Base-by-base conservation (phyloP, 2,888 invertebrate genomes). In the Steinernema scapterisci region DNA sequence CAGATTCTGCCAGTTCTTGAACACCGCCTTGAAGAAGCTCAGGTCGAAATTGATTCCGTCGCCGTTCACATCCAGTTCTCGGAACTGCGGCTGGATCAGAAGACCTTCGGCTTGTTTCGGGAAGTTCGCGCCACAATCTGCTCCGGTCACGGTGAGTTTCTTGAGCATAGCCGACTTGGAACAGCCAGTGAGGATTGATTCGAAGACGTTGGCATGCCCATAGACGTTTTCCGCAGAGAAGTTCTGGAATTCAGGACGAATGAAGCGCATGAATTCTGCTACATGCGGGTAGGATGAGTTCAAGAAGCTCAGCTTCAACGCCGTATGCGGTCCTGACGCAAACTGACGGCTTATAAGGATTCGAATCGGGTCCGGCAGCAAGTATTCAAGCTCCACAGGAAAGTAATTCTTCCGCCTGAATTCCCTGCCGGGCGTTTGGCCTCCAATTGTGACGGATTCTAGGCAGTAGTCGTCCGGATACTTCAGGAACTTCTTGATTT, bases 391-490 rank as follows among this genome's bases (percentile, higher is more conserved):
- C 6, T 63, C 63, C 2, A 63, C 31, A 16, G 27, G 38, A n/a
- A 31, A 31, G 63, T 31, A n/a, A 31, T 63, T 25, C 25, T 63
- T 63, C 3, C 63, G 63, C 63, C 31, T 63, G 63, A 63, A 63
- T 13, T 27, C 31, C 5, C 63, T 23, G 16, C 7, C 16, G 1
- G 11, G 9, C 21, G 63, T 16, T 27, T 63, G 63, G 6, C 63
- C 63, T 2, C 1, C 63, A 31, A 63, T 63, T 27, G 5, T 27
- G 1, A 63, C 27, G 27, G 63, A 27, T 31, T 63, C 63, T 1
- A 63, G 27, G 3, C 27, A 5, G 63, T 31, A 38, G 16, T 38
- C 13, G 1, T 63, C 63, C 7, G 63, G 63, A n/a, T 31, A 63
- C 38, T 27, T 31, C 27, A 63, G 31, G 63, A 63, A 63, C 11